Conservation (phyloP, 2,113 vertebrate genomes). For the Scartelaos histophorus region DNA sequence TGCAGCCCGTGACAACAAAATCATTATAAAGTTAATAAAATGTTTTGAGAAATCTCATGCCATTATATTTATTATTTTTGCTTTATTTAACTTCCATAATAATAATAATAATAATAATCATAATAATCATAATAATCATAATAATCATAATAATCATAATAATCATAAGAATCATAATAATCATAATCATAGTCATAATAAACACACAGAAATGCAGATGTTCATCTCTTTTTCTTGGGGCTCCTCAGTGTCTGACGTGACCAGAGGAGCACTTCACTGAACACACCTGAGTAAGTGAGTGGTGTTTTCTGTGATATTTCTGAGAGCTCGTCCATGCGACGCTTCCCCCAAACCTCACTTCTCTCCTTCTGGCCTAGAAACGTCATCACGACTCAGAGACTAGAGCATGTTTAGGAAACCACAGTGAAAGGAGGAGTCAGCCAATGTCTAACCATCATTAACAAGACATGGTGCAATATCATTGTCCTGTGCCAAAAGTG, state of each 20-base stretch:
- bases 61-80: neutral
- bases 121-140: too few species aligned
- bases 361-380: conserved; percentile 7
- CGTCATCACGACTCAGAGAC: conserved; percentile 25
- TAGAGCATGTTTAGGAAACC: conserved; percentile 8
- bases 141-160: too few species aligned
- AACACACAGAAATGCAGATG: too few species aligned
- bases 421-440: neutral
- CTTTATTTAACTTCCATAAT: neutral
- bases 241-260: too few species aligned
- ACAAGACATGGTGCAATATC: neutral
- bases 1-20: too few species aligned
- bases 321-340: too few species aligned
- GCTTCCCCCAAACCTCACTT: conserved; percentile 30
- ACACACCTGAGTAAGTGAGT: neutral
- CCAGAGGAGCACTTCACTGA: too few species aligned
- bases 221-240: too few species aligned
- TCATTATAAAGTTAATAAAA: too few species aligned
- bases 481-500: neutral
- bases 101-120: too few species aligned
- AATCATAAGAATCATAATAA: too few species aligned
- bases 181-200: too few species aligned
- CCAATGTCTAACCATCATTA: neutral
- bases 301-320: conserved; percentile 28
- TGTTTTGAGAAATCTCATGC: neutral